Evolutionary conservation across 2,888 invertebrate genomes (phyloP).

Genomic region (Spialia ferax): DNA sequence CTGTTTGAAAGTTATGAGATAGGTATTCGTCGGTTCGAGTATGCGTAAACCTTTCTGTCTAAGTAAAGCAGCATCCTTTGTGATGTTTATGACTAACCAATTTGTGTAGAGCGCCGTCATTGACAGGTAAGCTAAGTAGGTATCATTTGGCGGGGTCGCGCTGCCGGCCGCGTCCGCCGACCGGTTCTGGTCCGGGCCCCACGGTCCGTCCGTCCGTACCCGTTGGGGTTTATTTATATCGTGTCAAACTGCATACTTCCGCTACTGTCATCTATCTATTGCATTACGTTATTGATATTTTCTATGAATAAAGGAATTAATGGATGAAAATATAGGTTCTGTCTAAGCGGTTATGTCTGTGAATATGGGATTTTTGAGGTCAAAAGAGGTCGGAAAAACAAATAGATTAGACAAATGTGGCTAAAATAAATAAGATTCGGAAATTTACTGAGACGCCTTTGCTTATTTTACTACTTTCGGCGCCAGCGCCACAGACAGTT

Average conservation of each 20-base stretch:
- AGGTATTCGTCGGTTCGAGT: too few species aligned
- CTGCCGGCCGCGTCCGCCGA: neutral
- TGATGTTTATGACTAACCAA: neutral
- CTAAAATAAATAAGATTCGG: neutral
- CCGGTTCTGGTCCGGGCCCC: constrained; percentile 23
- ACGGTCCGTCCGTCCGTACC: neutral
- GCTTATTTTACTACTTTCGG: neutral
- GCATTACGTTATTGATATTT: neutral
- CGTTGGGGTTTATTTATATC: constrained; percentile 15
- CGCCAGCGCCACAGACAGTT: neutral
- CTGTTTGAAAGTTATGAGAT: too few species aligned
- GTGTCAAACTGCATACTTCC: constrained; percentile 10
- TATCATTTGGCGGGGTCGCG: constrained; percentile 17
- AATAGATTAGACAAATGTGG: neutral
- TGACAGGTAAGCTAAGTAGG: too few species aligned
- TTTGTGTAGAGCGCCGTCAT: constrained; percentile 13
- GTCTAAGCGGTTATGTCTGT: too few species aligned
- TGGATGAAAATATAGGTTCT: neutral
- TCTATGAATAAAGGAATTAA: neutral
- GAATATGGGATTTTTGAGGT: neutral
- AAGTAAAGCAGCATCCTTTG: too few species aligned
- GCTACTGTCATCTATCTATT: neutral
- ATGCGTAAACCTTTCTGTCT: too few species aligned
- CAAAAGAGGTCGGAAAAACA: neutral
- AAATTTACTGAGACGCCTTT: neutral